Base-by-base conservation (phyloP, 2,113 vertebrate species). In the Aegithalos caudatus region DNA sequence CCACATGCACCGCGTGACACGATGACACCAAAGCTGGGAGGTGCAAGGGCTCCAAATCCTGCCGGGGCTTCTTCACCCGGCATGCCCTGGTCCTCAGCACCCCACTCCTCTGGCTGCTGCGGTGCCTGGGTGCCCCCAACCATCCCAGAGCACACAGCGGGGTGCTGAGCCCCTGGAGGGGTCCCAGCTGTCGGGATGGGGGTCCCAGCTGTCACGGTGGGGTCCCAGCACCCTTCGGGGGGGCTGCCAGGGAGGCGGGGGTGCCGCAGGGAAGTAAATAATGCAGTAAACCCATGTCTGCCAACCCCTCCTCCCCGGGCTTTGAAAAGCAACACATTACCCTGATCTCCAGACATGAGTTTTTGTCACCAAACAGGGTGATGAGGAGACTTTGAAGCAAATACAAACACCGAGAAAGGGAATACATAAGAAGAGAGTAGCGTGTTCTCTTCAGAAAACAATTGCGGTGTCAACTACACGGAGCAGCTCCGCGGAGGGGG, bases 331-430 rank as follows among this genome's bases (percentile, higher is more conserved):
- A 96, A 97, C 94, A 95, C 94, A 92, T 96, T 97, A 94, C 88
- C 92, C 94, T 97, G 96, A 96, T 93, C 95, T 96, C 88, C 86
- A 97, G 94, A 97, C 96, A 97, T 94, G 95, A 94, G 83, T 97
- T 97, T 96, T 95, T 97, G 97, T 97, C 96, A 97, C 96, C 95
- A 95, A 97, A 93, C 93, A 97, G 95, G 95, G 25, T 97, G 93
- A 96, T 73, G 96, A 96, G 82, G 92, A 96, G 96, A 88, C 97
- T 97, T 97, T 97, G 97, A 97, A 97, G 97, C 94, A 94, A 91
- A 95, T 94, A 92, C 90, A 94, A 95, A 93, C 94, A 96, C 90
- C 24, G 10, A 88, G 89, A 95, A 90, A 96, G 94, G 95, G 92
- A 97, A 96, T 94, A 96, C 94, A 94, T 96, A 92, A 96, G 96